These are phyloP conservation scores for Cosmia pyralina DNA, from an alignment of 2,888 invertebrate species.

Conservation along the genomic window DNA sequence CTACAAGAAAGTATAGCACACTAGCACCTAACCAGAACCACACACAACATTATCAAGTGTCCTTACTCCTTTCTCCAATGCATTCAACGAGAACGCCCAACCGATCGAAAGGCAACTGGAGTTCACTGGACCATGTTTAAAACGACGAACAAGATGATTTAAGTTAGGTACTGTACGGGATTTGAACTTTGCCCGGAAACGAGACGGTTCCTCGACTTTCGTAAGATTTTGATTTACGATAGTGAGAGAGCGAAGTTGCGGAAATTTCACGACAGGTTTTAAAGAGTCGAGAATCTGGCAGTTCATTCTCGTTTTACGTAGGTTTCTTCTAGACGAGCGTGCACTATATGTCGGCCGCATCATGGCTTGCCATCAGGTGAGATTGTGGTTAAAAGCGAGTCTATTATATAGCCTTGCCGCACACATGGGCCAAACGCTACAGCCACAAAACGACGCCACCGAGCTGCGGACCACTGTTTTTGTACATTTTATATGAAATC, in stretches of 20 bases:
- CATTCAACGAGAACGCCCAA: conserved; percentile 13
- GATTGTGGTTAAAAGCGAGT: no score
- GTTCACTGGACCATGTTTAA: conserved; percentile 23
- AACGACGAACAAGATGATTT: conserved; percentile 26
- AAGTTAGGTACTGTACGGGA: conserved; percentile 16
- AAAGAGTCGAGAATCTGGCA: neutral
- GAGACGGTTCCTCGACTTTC: conserved; percentile 30
- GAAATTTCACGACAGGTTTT: conserved; percentile 12
- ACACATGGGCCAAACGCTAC: no score
- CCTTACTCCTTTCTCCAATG: conserved; percentile 6
- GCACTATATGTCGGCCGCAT: neutral
- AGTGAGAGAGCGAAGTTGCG: conserved; percentile 1
- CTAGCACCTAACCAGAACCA: neutral
- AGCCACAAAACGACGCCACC: no score
- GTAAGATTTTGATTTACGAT: conserved; percentile 21
- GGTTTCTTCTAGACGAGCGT: neutral
- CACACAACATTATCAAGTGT: conserved; percentile 1
- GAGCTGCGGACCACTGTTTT: no score
- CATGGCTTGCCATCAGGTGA: no score
- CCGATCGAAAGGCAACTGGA: conserved; percentile 20
- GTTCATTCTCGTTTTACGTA: neutral
- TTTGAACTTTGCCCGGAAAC: conserved; percentile 37
- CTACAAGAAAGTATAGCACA: conserved; percentile 2
- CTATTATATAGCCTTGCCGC: no score
- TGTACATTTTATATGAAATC: no score